Percentiles rank a stretch among this genome's conserved stretches.
Conservation (phyloP, 2,888 invertebrate genomes). For the Cheilosia soror region DNA sequence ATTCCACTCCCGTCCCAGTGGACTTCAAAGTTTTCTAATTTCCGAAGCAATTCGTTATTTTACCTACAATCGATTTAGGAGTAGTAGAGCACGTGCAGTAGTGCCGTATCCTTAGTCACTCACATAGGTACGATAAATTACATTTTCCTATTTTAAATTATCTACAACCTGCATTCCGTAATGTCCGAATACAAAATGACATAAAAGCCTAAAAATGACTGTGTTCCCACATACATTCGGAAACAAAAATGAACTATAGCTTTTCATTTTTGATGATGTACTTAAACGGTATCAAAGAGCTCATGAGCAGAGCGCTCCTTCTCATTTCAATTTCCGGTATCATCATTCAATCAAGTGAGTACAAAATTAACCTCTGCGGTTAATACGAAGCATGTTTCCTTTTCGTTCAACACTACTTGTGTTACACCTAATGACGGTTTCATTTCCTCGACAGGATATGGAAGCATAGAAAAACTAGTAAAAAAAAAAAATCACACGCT, state of each 20-base stretch:
- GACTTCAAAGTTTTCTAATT: too few relatives aligned
- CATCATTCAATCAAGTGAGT: conserved; percentile 4
- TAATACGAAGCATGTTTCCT: neutral
- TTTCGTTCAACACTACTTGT: conserved; percentile 26
- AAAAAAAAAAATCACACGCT: neutral
- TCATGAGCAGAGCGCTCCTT: neutral
- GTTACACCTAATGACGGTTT: conserved; percentile 23
- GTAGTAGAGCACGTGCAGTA: too few relatives aligned
- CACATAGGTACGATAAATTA: too few relatives aligned
- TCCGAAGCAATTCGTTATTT: too few relatives aligned
- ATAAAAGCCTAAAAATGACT: neutral
- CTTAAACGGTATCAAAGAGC: neutral
- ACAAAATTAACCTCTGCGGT: neutral
- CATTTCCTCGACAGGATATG: conserved; percentile 6
- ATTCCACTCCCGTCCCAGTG: too few relatives aligned
- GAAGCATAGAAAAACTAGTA: conserved; percentile 2
- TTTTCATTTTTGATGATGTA: neutral
- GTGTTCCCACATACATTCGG: neutral
- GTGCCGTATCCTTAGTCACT: too few relatives aligned
- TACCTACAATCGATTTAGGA: too few relatives aligned
- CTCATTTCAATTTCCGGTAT: conserved; percentile 27
- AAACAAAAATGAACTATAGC: neutral
- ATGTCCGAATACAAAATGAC: too few relatives aligned
- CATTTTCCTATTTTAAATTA: too few relatives aligned
- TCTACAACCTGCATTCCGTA: too few relatives aligned